Base-by-base conservation (phyloP, 37 sponge, comb jelly and placozoan species). In the Oscarella lobularis region DNA sequence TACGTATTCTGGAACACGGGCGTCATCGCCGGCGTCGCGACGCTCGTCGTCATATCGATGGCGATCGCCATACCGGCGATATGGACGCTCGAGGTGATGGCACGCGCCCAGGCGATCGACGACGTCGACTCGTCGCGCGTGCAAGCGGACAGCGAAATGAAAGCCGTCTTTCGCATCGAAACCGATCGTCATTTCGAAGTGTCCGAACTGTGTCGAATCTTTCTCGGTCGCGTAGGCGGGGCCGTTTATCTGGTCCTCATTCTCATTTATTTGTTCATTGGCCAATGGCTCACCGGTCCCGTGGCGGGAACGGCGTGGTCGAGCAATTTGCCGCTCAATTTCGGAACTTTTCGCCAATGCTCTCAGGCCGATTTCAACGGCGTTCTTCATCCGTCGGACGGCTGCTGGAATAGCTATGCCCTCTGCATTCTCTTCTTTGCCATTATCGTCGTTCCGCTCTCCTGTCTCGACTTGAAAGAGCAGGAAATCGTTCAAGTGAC, bases 221-320 rank as follows among this genome's bases (percentile, higher is more conserved):
- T 90, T 73, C 78, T 82, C 74, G 81, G 83, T 37, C 20, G 20
- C 27, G 77, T 76, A 67, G 55, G 81, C 37, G 89, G 89, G 74
- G 48, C 72, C 33, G 20, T 82, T 37, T 94, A 87, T 69, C 39
- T 94, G 6, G 32, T 78, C 9, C 73, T 94, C 54, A 65, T 94
- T 33, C 81, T 65, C 39, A 37, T 90, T 39, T 87, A 89, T 75
- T 83, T 66, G 5, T 87, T 81, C 67, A 48, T 90, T 9, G 79
- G 79, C 2, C 1, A 35, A 4, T 87, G 87, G 88, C 72, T 84
- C 20, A 84, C 78, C 78, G 30, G 74, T 39, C 86, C 95, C 4
- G 95, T 94, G 41, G 95, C 88, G 2, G 95, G 90, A 1, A 82
- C 90, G 32, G 85, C 95, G 2, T 94, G 91, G 95, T 75, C 95